Conservation (phyloP, 2,113 vertebrate genomes). For the Solea solea region DNA sequence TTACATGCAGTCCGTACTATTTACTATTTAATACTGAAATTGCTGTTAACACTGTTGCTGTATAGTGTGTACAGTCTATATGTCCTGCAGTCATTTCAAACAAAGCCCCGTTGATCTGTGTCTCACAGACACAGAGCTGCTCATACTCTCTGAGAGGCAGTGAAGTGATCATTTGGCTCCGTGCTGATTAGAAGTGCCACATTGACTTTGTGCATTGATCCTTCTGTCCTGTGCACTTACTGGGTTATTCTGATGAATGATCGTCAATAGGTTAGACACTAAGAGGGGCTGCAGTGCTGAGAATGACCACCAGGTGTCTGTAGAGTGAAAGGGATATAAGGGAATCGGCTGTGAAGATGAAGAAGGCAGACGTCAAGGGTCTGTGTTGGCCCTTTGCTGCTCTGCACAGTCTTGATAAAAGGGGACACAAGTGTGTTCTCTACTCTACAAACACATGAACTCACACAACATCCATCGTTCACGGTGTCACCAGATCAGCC, state of each 20-base stretch:
- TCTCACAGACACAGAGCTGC: background rate
- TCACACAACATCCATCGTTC: too few relatives aligned
- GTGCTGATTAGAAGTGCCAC: slow-evolving; percentile 8
- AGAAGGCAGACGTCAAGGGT: background rate
- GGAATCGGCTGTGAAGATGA: background rate
- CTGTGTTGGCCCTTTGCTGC: background rate
- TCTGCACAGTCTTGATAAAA: too few relatives aligned
- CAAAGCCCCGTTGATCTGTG: too few relatives aligned
- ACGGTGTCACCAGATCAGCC: too few relatives aligned
- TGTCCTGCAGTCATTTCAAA: too few relatives aligned
- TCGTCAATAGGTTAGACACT: background rate
- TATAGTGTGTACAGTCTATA: too few relatives aligned
- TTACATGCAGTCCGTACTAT: background rate
- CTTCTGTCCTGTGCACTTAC: background rate
- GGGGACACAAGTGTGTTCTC: too few relatives aligned
- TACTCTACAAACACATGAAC: too few relatives aligned
- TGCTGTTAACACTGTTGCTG: background rate
- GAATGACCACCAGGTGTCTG: slow-evolving; percentile 71
- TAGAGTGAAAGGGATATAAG: slow-evolving; percentile 53
- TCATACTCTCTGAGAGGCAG: background rate
- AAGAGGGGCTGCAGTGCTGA: slow-evolving; percentile 41
- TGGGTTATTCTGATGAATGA: background rate
- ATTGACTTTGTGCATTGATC: slow-evolving; percentile 21
- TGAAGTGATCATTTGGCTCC: background rate
- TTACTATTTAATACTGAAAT: background rate